phyloP scores from a whole-genome alignment of 2,888 invertebrate genomes.

The Lymantria dispar region DNA sequence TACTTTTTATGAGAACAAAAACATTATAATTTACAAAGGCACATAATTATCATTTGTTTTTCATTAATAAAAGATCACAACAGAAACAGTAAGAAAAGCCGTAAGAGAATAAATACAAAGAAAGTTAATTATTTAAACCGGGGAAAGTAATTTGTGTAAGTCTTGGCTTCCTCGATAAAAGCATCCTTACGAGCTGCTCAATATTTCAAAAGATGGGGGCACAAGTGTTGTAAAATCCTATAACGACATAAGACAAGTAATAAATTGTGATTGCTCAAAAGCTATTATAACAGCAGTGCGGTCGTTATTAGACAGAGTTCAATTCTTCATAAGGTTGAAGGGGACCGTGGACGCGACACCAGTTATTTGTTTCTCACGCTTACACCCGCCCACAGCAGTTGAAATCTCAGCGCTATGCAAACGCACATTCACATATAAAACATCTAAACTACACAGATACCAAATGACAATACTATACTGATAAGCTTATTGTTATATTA shows the following conservation, averaged over 20 bases:
- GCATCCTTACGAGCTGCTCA: constrained; percentile 20
- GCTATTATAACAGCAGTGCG: constrained; percentile 53
- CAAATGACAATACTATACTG: constrained; percentile 33
- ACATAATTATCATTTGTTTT: constrained; percentile 7
- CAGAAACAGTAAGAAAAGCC: constrained; percentile 4
- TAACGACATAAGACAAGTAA: constrained; percentile 39
- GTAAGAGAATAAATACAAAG: constrained; percentile 5
- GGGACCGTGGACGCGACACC: constrained; percentile 61
- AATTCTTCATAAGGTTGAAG: constrained; percentile 43
- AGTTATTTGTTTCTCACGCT: constrained; percentile 77
- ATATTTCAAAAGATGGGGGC: constrained; percentile 23
- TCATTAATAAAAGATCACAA: constrained; percentile 6
- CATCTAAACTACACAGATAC: constrained; percentile 32
- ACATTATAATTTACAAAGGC: constrained; percentile 3
- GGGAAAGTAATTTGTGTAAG: constrained; percentile 18
- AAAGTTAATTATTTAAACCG: constrained; percentile 21
- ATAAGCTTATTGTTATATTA: constrained; percentile 32
- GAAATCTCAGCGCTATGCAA: constrained; percentile 42
- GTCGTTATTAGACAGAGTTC: constrained; percentile 38
- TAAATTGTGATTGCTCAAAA: constrained; percentile 52
- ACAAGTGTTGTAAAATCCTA: constrained; percentile 23
- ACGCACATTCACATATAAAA: constrained; percentile 35
- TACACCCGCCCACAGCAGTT: constrained; percentile 68
- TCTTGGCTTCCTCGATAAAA: constrained; percentile 14
- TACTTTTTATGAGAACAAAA: not conserved